Percentiles rank a stretch among this genome's conserved stretches.
These are phyloP conservation scores for Strigops habroptila DNA, from an alignment of 2,113 vertebrate genomes.

Conservation along the genomic window DNA sequence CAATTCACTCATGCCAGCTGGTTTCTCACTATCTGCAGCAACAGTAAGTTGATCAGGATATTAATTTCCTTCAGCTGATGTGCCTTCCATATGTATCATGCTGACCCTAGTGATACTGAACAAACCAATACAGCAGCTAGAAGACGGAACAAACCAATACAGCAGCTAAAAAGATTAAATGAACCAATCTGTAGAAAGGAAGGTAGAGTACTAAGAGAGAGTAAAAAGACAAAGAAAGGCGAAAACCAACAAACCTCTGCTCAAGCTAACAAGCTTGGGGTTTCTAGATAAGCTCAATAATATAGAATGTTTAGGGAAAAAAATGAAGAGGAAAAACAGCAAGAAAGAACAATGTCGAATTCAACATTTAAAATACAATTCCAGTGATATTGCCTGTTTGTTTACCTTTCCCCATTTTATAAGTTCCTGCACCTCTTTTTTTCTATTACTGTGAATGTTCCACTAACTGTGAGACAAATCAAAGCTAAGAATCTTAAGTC, in stretches of 20 bases:
- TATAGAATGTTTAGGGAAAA: background rate
- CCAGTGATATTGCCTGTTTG: background rate
- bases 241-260: background rate
- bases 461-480: background rate
- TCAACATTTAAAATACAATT: background rate
- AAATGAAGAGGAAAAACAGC: background rate
- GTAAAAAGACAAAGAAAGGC: background rate
- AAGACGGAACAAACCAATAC: background rate
- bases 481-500: background rate
- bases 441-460: background rate
- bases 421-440: background rate
- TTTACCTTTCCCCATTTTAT: background rate
- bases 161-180: background rate
- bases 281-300: background rate
- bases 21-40: background rate
- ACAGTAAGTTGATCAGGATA: background rate
- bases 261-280: background rate
- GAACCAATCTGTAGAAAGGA: background rate
- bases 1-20: conserved; percentile 2
- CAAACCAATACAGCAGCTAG: background rate
- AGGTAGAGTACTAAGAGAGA: background rate
- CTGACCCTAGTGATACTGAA: background rate
- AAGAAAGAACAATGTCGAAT: background rate
- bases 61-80: background rate
- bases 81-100: background rate